Percentiles rank a stretch among this genome's conserved stretches.
phyloP scores from a whole-genome alignment of 1,140 invertebrate genomes.

The Lasioglossum baleicum region DNA sequence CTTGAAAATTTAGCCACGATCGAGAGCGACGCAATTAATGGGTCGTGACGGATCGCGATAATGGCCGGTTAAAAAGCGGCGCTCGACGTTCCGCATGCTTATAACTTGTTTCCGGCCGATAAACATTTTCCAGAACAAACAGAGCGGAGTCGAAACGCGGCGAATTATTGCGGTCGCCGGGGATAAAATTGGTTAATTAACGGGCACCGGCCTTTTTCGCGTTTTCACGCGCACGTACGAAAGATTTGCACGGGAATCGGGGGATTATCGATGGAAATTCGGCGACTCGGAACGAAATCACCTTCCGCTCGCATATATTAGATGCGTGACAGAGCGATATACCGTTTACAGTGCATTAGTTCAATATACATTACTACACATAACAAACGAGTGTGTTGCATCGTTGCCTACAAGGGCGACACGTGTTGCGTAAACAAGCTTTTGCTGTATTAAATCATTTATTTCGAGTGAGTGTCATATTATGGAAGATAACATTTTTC shows the following conservation, averaged over 20 bases:
- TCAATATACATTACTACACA: too few relatives aligned
- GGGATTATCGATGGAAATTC: neutral
- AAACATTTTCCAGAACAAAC: slow-evolving; percentile 10
- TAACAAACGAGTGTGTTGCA: too few relatives aligned
- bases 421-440: too few relatives aligned
- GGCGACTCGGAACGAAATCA: neutral
- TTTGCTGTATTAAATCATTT: too few relatives aligned
- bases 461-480: too few relatives aligned
- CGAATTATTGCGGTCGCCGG: neutral
- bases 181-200: slow-evolving; percentile 12
- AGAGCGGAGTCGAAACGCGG: slow-evolving; percentile 1
- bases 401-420: too few relatives aligned
- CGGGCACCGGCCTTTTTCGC: neutral
- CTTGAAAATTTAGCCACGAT: slow-evolving; percentile 1
- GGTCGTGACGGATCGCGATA: neutral
- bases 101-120: slow-evolving; percentile 8
- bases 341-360: too few relatives aligned
- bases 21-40: neutral
- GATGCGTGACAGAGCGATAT: neutral
- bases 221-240: neutral
- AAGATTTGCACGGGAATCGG: slow-evolving; percentile 1
- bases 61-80: neutral
- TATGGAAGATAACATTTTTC: too few relatives aligned
- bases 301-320: neutral
- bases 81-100: neutral